These are phyloP conservation scores for Mesorhabditis belari DNA, from an alignment of 2,888 invertebrate genomes.

Conservation along the genomic window DNA sequence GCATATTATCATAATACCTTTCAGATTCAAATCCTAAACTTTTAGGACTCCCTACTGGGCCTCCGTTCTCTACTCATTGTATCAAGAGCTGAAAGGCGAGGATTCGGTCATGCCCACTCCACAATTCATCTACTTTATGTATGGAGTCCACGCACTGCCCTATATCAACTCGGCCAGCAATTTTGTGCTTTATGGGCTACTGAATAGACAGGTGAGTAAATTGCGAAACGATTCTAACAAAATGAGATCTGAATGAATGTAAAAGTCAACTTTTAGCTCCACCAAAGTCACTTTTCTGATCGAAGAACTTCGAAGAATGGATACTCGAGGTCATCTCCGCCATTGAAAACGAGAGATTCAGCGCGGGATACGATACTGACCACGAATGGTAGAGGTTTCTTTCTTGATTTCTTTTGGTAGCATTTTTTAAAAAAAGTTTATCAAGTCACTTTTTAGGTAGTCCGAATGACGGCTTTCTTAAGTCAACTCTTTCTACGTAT, in stretches of 20 bases:
- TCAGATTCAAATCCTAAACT: not conserved
- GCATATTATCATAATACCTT: not conserved
- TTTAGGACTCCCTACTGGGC: constrained; percentile 49
- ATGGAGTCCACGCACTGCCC: constrained; percentile 49
- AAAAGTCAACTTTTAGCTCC: not conserved
- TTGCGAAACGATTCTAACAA: not conserved
- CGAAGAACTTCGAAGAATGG: not conserved
- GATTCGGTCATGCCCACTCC: constrained; percentile 21
- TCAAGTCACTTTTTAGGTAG: not conserved
- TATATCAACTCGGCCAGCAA: constrained; percentile 50
- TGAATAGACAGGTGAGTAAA: constrained; percentile 30
- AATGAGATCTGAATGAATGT: not conserved
- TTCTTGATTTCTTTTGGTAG: too few relatives aligned
- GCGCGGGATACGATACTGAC: not conserved
- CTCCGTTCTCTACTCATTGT: constrained; percentile 44
- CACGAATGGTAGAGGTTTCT: too few relatives aligned
- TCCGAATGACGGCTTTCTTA: not conserved
- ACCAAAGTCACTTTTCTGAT: not conserved
- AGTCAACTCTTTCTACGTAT: not conserved
- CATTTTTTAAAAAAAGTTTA: not conserved
- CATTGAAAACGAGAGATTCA: not conserved
- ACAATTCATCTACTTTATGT: constrained; percentile 47
- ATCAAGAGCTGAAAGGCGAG: constrained; percentile 25
- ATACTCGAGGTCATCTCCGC: not conserved
- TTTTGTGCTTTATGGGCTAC: constrained; percentile 46